A percentile compares a stretch with the other conserved stretches of the same genome.
phyloP scores from a whole-genome alignment of 64 coral and sea anemone genomes.

The Orbicella faveolata region DNA sequence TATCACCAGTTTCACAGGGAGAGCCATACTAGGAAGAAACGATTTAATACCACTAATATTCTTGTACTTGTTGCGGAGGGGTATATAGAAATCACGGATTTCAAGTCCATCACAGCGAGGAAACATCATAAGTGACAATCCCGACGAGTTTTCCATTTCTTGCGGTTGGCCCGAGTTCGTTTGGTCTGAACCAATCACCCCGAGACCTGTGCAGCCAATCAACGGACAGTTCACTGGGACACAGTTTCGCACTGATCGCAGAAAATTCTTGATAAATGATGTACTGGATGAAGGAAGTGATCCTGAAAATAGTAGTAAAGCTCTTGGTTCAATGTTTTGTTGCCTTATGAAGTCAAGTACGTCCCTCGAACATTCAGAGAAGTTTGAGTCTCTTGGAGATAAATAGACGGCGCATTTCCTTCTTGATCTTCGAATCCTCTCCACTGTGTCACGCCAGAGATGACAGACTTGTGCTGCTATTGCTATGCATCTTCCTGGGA shows the following conservation, averaged over 20 bases:
- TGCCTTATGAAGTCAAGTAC: conserved; percentile 7
- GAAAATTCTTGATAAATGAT: conserved; percentile 5
- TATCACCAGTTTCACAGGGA: conserved; percentile 52
- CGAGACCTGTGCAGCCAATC: conserved; percentile 41
- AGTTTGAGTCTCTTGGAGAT: conserved; percentile 11
- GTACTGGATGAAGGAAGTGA: conserved; percentile 9
- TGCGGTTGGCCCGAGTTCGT: background rate
- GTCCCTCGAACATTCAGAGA: conserved; percentile 16
- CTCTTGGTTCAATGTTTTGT: conserved; percentile 19
- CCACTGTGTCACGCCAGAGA: conserved; percentile 66
- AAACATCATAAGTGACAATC: conserved; percentile 47
- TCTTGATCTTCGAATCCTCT: conserved; percentile 72
- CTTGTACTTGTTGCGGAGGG: conserved; percentile 72
- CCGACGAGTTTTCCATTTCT: background rate
- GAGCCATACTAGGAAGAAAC: conserved; percentile 57
- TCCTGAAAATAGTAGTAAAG: conserved; percentile 34
- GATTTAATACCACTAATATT: conserved; percentile 47
- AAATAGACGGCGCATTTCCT: conserved; percentile 49
- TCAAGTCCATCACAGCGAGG: conserved; percentile 35
- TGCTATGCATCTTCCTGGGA: conserved; percentile 65
- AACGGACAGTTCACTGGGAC: conserved; percentile 40
- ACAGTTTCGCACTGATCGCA: conserved; percentile 13
- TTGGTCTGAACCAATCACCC: conserved; percentile 22
- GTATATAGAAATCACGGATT: conserved; percentile 37
- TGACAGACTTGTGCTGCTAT: conserved; percentile 65